These are phyloP conservation scores for Tipula confusa DNA, from an alignment of 2,888 invertebrate genomes.

Conservation along the genomic window DNA sequence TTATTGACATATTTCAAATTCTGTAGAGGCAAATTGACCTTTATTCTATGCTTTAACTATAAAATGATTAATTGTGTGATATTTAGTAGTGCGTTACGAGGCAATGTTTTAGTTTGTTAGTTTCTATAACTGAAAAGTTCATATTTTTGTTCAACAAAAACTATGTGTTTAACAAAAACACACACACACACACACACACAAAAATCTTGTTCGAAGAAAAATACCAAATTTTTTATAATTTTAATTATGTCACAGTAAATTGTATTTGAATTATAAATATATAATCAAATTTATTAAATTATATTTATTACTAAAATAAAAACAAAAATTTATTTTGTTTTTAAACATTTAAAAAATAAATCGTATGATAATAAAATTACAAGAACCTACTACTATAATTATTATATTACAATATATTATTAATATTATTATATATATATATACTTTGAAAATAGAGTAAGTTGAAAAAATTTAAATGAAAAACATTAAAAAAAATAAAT, in stretches of 20 bases:
- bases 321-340: not conserved
- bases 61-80: too few species aligned
- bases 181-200: not conserved
- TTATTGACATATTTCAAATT: too few species aligned
- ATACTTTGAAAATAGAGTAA: not conserved
- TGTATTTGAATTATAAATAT: not conserved
- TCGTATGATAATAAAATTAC: not conserved
- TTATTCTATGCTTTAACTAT: too few species aligned
- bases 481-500: slow-evolving; percentile 13
- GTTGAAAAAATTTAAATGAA: too few species aligned
- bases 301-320: slow-evolving; percentile 8
- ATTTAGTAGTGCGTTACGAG: too few species aligned
- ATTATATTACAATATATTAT: not conserved
- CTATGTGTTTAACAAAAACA: not conserved
- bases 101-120: too few species aligned
- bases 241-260: not conserved
- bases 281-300: slow-evolving; percentile 3
- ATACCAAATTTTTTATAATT: not conserved
- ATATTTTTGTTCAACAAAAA: not conserved
- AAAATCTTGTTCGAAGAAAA: not conserved
- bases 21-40: too few species aligned
- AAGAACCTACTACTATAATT: not conserved
- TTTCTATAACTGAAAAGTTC: too few species aligned
- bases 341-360: not conserved
- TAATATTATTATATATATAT: not conserved